Conservation (phyloP, 1,140 invertebrate species). For the Bombus sylvicola region DNA sequence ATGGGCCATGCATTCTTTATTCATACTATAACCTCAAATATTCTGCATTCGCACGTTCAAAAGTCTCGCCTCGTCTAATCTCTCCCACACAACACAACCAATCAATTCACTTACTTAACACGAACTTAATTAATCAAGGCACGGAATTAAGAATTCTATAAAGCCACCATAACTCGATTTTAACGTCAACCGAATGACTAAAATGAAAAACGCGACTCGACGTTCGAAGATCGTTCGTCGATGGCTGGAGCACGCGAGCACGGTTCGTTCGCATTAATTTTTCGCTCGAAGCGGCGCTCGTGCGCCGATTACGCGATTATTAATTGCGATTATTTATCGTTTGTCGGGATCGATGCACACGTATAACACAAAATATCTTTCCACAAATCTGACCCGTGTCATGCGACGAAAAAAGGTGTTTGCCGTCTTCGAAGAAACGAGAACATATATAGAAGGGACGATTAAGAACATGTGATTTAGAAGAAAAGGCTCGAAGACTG, state of each 20-base stretch:
- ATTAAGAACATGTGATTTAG: neutral
- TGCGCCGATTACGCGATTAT: slow-evolving; percentile 56
- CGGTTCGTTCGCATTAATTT: slow-evolving; percentile 28
- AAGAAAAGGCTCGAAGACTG: neutral
- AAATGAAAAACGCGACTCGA: neutral
- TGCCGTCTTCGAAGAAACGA: neutral
- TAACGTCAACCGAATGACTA: neutral
- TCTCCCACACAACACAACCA: neutral
- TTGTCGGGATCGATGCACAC: slow-evolving; percentile 38
- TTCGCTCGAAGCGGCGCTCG: neutral
- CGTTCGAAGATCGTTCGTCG: slow-evolving; percentile 16
- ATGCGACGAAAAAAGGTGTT: slow-evolving; percentile 11
- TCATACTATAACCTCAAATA: neutral
- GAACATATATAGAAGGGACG: slow-evolving; percentile 12
- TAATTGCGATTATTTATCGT: slow-evolving; percentile 61
- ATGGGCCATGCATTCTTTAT: neutral
- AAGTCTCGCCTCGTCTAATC: neutral
- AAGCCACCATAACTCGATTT: neutral
- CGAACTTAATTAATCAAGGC: neutral
- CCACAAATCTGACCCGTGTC: slow-evolving; percentile 30
- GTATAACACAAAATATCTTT: slow-evolving; percentile 44
- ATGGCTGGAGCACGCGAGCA: slow-evolving; percentile 22
- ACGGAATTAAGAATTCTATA: neutral
- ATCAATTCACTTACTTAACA: neutral
- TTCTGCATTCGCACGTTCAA: neutral